Conservation (phyloP, 2,797 vertebrate species). For the Carapus acus region DNA sequence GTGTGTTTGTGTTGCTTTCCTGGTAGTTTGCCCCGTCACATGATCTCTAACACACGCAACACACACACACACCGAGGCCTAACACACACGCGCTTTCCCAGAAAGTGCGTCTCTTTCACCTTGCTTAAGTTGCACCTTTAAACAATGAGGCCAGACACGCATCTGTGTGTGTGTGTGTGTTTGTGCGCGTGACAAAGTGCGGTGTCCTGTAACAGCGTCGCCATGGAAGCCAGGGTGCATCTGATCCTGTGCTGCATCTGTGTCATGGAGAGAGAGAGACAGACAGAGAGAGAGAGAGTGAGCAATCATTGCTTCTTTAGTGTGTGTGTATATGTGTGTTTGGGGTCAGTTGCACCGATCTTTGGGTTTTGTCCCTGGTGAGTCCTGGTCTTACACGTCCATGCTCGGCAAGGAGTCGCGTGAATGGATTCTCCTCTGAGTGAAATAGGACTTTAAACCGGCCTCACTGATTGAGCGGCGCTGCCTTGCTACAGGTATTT, state of each 20-base stretch:
- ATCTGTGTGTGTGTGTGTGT: neutral
- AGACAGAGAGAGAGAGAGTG: neutral
- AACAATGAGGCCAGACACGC: neutral
- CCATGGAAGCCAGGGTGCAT: slow-evolving; percentile 47
- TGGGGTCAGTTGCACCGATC: too few species aligned
- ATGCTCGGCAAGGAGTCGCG: slow-evolving; percentile 7
- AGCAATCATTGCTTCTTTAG: slow-evolving; percentile 70
- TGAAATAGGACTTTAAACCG: slow-evolving; percentile 21
- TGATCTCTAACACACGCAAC: too few species aligned
- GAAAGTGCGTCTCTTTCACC: neutral
- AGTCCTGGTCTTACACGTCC: slow-evolving; percentile 32
- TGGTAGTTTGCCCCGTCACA: too few species aligned
- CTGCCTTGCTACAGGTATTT: slow-evolving; percentile 40
- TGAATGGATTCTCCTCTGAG: slow-evolving; percentile 10
- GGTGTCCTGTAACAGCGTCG: slow-evolving; percentile 41
- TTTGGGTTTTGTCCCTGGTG: slow-evolving; percentile 21
- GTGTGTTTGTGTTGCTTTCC: too few species aligned
- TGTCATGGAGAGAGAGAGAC: slow-evolving; percentile 54
- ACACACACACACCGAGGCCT: too few species aligned
- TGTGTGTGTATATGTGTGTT: too few species aligned
- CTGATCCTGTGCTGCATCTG: slow-evolving; percentile 54
- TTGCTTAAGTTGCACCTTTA: neutral
- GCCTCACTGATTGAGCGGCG: too few species aligned
- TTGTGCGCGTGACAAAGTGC: slow-evolving; percentile 10
- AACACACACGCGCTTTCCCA: neutral